phyloP scores from a whole-genome alignment of 2,888 invertebrate species.

The Rutpela maculata region DNA sequence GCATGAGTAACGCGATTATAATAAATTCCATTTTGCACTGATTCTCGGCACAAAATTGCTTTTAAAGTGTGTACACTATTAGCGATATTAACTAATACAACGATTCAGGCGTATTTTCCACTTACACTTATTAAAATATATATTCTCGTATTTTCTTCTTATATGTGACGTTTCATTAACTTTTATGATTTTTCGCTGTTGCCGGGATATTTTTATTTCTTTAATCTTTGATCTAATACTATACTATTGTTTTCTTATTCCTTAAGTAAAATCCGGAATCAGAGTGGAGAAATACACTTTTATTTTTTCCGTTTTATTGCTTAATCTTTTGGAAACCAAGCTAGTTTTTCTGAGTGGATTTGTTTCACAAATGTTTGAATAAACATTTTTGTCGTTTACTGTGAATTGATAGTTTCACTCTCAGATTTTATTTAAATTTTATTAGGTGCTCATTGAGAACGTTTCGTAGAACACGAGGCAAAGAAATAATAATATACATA shows the following conservation, averaged over 20 bases:
- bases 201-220: slow-evolving; percentile 22
- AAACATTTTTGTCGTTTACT: slow-evolving; percentile 17
- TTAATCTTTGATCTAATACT: slow-evolving; percentile 28
- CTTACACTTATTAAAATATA: slow-evolving; percentile 20
- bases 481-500: neutral
- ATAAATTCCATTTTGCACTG: neutral
- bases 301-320: slow-evolving; percentile 23
- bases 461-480: neutral
- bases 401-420: neutral
- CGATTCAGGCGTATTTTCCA: neutral
- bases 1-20: neutral
- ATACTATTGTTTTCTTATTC: slow-evolving; percentile 31
- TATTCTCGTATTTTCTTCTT: slow-evolving; percentile 15
- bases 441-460: neutral
- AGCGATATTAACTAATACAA: neutral
- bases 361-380: slow-evolving; percentile 12
- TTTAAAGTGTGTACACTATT: neutral
- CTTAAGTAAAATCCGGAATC: slow-evolving; percentile 5
- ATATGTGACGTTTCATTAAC: slow-evolving; percentile 30
- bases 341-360: slow-evolving; percentile 13
- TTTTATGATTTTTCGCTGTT: slow-evolving; percentile 17
- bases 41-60: neutral
- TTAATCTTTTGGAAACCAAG: slow-evolving; percentile 3
- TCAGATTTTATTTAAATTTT: slow-evolving; percentile 16
- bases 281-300: neutral